These are phyloP conservation scores for Synergus laeviventris DNA, from an alignment of 2,888 invertebrate genomes.

Conservation along the genomic window DNA sequence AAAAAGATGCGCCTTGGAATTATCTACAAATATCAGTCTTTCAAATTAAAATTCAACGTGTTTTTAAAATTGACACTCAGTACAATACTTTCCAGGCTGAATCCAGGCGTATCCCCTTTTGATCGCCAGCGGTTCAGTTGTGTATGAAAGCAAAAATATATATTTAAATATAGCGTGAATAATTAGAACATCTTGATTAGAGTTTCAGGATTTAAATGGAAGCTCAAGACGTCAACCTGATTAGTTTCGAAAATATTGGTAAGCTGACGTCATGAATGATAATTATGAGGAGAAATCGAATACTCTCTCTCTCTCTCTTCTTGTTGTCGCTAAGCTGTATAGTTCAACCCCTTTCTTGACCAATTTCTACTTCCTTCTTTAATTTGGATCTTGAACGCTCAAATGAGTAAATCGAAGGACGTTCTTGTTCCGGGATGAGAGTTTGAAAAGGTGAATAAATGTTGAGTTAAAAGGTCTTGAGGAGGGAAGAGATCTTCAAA, in stretches of 20 bases:
- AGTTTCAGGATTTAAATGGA: not conserved
- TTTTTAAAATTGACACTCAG: no score
- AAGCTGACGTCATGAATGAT: constrained; percentile 5
- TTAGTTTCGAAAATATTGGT: constrained; percentile 4
- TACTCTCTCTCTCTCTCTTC: no score
- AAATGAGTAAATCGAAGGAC: constrained; percentile 2
- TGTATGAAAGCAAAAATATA: not conserved
- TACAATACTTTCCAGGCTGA: no score
- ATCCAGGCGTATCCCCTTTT: no score
- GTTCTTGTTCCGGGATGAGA: not conserved
- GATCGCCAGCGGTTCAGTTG: no score
- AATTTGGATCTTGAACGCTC: constrained; percentile 5
- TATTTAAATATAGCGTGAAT: not conserved
- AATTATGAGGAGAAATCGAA: constrained; percentile 3
- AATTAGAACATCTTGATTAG: constrained; percentile 1
- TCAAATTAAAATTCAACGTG: no score
- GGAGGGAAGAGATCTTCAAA: constrained; percentile 12
- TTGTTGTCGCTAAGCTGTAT: constrained; percentile 16
- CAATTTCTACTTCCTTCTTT: not conserved
- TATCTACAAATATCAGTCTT: no score
- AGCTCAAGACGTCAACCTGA: not conserved
- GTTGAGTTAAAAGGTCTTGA: not conserved
- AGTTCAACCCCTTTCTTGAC: not conserved
- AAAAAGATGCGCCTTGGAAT: no score
- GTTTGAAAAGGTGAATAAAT: not conserved